Percentiles rank a stretch among this genome's conserved stretches.
These are phyloP conservation scores for Ypsolopha sequella DNA, from an alignment of 2,888 invertebrate species.

Conservation along the genomic window DNA sequence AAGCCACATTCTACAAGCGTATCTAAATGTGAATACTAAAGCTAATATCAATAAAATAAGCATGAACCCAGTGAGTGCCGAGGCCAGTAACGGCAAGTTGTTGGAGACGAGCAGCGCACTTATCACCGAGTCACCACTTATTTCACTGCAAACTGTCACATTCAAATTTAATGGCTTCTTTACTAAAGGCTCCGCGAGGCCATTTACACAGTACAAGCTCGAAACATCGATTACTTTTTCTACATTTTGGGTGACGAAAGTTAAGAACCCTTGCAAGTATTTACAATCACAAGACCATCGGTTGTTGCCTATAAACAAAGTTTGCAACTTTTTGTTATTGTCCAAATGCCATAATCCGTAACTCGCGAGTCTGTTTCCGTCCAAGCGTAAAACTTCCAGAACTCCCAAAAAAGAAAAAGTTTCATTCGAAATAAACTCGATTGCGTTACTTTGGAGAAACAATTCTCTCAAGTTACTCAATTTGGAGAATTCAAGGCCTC, in stretches of 20 bases:
- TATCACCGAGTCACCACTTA: conserved; percentile 83
- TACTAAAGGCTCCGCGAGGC: conserved; percentile 75
- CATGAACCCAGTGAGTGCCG: conserved; percentile 81
- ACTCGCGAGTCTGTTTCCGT: conserved; percentile 85
- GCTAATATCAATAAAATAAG: conserved; percentile 83
- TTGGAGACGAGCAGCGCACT: conserved; percentile 85
- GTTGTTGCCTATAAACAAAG: conserved; percentile 84
- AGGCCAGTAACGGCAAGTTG: conserved; percentile 85
- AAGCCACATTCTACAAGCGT: conserved; percentile 89
- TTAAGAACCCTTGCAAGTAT: conserved; percentile 85
- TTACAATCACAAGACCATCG: conserved; percentile 93
- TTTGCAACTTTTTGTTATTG: conserved; percentile 78
- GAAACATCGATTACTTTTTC: conserved; percentile 81
- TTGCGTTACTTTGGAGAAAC: conserved; percentile 87
- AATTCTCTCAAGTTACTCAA: conserved; percentile 84
- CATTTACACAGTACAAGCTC: conserved; percentile 83
- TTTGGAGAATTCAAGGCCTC: conserved; percentile 88
- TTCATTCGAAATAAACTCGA: conserved; percentile 82
- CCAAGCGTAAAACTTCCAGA: conserved; percentile 84
- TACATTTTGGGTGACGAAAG: conserved; percentile 84
- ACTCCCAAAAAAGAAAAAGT: conserved; percentile 84
- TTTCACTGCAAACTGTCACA: conserved; percentile 87
- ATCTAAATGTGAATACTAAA: conserved; percentile 87
- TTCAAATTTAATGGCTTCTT: conserved; percentile 85
- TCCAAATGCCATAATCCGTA: conserved; percentile 85